Evolutionary conservation across 2,888 invertebrate genomes (phyloP).

Genomic region (Ophion ventricosus): DNA sequence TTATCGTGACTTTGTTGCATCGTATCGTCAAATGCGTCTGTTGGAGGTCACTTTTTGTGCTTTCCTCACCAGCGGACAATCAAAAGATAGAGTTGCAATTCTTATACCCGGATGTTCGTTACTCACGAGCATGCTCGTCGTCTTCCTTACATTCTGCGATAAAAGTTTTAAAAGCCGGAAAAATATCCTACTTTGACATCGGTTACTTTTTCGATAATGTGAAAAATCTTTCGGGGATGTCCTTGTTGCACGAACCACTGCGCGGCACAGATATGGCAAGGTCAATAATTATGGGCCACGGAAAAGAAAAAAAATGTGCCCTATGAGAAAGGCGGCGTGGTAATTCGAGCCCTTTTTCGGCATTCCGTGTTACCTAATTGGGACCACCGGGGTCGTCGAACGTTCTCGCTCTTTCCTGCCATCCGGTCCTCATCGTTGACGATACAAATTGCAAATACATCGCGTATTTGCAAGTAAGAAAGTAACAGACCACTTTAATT

Average conservation of each 20-base stretch:
- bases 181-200: constrained; percentile 24
- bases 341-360: constrained; percentile 77
- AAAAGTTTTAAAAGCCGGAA: not conserved
- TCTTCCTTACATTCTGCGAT: not conserved
- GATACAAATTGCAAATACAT: constrained; percentile 42
- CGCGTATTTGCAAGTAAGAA: not conserved
- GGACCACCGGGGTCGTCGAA: constrained; percentile 76
- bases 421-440: constrained; percentile 7
- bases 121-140: not conserved
- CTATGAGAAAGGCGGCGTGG: constrained; percentile 58
- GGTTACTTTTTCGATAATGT: constrained; percentile 44
- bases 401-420: constrained; percentile 2
- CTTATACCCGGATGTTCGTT: not conserved
- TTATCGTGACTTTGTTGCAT: constrained; percentile 42
- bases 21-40: not conserved
- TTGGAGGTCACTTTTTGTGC: constrained; percentile 31
- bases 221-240: constrained; percentile 46
- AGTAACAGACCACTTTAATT: constrained; percentile 60
- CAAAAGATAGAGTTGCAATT: not conserved
- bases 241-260: not conserved
- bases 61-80: not conserved
- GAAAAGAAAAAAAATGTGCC: constrained; percentile 45
- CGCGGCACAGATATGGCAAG: constrained; percentile 29
- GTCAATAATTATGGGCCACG: constrained; percentile 39
- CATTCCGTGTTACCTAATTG: constrained; percentile 77